Conservation (phyloP, 2,888 invertebrate genomes). For the Heliconius aoede region DNA sequence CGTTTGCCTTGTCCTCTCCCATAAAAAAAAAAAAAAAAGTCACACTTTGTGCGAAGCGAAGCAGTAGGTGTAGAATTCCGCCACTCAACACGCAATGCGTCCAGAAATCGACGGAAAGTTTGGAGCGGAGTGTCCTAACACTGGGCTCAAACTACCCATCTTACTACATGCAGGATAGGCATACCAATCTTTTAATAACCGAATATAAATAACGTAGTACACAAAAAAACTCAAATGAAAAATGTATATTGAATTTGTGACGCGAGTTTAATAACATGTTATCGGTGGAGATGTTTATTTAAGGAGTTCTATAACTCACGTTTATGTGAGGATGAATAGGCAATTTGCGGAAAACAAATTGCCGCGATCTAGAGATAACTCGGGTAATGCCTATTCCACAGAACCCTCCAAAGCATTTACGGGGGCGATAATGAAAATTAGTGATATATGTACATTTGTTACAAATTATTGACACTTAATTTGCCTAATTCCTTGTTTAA, state of each 20-base stretch:
- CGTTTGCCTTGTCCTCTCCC: no score
- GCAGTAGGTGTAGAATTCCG: no score
- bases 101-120: no score
- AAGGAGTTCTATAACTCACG: constrained; percentile 60
- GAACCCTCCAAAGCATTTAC: constrained; percentile 34
- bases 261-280: constrained; percentile 53
- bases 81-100: no score
- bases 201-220: background rate
- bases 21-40: no score
- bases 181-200: no score
- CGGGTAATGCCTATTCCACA: constrained; percentile 40
- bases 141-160: no score
- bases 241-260: constrained; percentile 46
- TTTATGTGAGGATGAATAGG: constrained; percentile 71
- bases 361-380: constrained; percentile 67
- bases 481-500: background rate
- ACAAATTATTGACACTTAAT: constrained; percentile 13
- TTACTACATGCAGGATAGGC: no score
- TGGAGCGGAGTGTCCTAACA: no score
- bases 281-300: constrained; percentile 54
- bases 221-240: constrained; percentile 7
- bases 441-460: constrained; percentile 20
- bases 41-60: no score
- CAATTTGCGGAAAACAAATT: constrained; percentile 73
- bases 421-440: constrained; percentile 36